Conservation (phyloP, 2,888 invertebrate genomes). For the Dioctria rufipes region DNA sequence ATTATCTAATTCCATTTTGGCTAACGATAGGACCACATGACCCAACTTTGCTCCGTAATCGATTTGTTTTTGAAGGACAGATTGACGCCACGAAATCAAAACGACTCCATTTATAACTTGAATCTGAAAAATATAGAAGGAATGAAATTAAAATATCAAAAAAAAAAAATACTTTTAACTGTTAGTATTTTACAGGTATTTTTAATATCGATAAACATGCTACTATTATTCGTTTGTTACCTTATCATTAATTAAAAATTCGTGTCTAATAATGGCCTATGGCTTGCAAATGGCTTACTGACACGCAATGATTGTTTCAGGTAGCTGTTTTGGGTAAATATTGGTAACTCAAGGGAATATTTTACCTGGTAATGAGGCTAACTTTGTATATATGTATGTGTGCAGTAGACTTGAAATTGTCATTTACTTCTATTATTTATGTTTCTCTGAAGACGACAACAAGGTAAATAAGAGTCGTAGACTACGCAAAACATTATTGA, state of each 20-base stretch:
- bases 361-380: background rate
- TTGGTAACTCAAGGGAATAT: background rate
- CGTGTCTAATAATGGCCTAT: background rate
- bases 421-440: constrained; percentile 16
- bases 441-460: background rate
- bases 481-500: too few species aligned
- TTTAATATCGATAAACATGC: too few species aligned
- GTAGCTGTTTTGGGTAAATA: constrained; percentile 15
- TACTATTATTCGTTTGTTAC: too few species aligned
- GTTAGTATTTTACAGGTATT: too few species aligned
- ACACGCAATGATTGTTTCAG: constrained; percentile 8
- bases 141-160: background rate
- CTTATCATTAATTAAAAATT: constrained; percentile 6
- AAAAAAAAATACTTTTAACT: background rate
- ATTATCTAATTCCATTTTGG: constrained; percentile 90
- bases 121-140: constrained; percentile 75
- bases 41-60: constrained; percentile 92
- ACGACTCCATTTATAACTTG: constrained; percentile 90
- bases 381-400: background rate
- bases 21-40: constrained; percentile 84
- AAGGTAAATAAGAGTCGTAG: too few species aligned
- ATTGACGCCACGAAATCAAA: constrained; percentile 89
- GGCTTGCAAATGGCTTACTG: constrained; percentile 6
- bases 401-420: background rate
- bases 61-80: constrained; percentile 89